Evolutionary conservation across 2,113 vertebrate genomes (phyloP), one percentile per base, ranked within the genome.

Genomic region (Apodemus sylvaticus): DNA sequence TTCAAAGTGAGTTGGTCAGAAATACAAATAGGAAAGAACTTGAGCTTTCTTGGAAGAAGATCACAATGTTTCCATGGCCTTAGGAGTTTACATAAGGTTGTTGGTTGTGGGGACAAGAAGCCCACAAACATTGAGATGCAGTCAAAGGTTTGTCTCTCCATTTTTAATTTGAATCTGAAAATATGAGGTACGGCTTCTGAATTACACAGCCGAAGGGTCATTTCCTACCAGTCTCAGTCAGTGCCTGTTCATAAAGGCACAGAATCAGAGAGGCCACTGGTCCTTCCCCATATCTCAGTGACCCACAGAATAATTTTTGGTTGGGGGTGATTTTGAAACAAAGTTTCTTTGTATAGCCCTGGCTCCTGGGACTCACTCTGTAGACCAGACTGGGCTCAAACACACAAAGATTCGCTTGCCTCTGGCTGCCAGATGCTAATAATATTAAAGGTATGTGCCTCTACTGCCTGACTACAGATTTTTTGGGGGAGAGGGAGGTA

Each of bases 51-150:
- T 60, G 85, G 78, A 96, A 95, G 92, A 94, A n/a, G 89, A 77
- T 94, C 98, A 94, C 97, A 96, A 97, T 95, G 86, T 98, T 98
- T 97, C 0, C 5, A 74, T 97, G 97, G 96, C 88, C 96, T 96
- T 86, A 8, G 92, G 96, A 97, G 96, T 96, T 97, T 97, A 60
- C 91, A 97, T 62, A 86, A 94, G 86, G n/a, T 93, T 96, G 85
- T 91, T 97, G 91, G 62, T 74, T 98, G 90, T 96, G 95, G 95
- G 62, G 82, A 97, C 90, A 92, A 20, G 83, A 39, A 97, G 97
- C 94, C 96, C 97, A 94, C 96, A 97, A 62, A 48, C 83, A 48
- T 89, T 95, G 81, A 95, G 96, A 55, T 74, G 70, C 91, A 71
- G 94, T 96, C 97, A 95, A 92, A 98, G 94, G 91, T 87, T 92